Base-by-base conservation (phyloP, 2,113 vertebrate genomes). In the Anas platyrhynchos region DNA sequence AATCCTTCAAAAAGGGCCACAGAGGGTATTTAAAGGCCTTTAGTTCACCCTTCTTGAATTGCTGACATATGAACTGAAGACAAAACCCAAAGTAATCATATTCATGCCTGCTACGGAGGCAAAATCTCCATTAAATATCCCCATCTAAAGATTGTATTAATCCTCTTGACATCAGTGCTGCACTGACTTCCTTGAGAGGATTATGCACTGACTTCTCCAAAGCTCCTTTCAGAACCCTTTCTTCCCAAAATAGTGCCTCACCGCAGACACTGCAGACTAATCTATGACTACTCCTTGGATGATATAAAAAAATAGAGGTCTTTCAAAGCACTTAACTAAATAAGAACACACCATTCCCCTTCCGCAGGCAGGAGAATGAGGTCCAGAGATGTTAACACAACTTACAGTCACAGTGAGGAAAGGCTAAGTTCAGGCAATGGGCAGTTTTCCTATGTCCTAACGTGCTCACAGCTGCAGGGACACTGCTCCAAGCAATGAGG, bases 261-360 rank as follows among this genome's bases (percentile, higher is more conserved):
- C 3, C 1, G 8, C 73, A 78, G 76, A 74, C 90, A 75, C 26
- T 0, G 0, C 83, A 89, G 87, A 89, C 63, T 85, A n/a, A 80
- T 17, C 43, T 65, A 63, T 44, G 83, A 89, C 66, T 69, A 76
- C 13, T 58, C 67, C 38, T 12, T 55, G 71, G 84, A 83, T 83
- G 71, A 71, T n/a, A 83, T 62, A 82, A 87, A 94, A 93, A 89
- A 89, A 86, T 7, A 94, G 71, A 93, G 55, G 84, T 82, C 91
- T 96, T 96, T 93, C 76, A 82, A 92, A 96, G 90, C 95, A 97
- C 86, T 71, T 93, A 88, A 26, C 90, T 82, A 72, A 91, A 86
- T 73, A 79, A 90, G 92, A 93, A 88, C 17, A 90, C 58, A 85
- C 62, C 16, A 54, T 66, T 95, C 88, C 36, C 91, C 92, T 86